Base-by-base conservation (phyloP, 1,140 invertebrate genomes). In the roundworm (Caenorhabditis elegans) region DNA sequence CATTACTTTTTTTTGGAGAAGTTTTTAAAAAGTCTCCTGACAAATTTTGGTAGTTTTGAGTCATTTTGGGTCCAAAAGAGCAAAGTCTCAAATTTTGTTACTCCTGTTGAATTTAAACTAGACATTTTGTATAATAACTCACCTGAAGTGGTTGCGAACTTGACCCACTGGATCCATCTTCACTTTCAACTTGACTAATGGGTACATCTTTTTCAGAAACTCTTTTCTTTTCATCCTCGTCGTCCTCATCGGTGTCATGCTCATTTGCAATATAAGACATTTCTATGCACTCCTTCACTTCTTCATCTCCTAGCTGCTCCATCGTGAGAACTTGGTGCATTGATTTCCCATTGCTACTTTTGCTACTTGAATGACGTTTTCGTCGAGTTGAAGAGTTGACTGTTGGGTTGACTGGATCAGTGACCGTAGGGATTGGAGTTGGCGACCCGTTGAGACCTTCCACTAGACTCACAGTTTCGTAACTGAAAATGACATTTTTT, bases 361-460 rank as follows among this genome's bases (percentile, higher is more conserved):
- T 22, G 11, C 78, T 48, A 19, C 26, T 51, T 22, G 60, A 70
- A 70, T 70, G 60, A 10, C 60, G 31, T 43, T 70, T 70, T 43
- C 60, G 36, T 70, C 60, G 28, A 22, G 51, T 79, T 13, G 78
- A 78, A 10, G 77, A 78, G 15, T 79, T 55, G 22, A 79, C 47
- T 24, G 55, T 31, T 1, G 51, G 24, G n/a, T n/a, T n/a, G 10
- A 51, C 43, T n/a, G 43, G 75, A 22, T 77, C 75, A 28, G 26
- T 46, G 4, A 79, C 34, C 19, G 48, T 28, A 0, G 82, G 79
- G 3, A 80, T 48, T 43, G 39, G 55, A 19, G 84, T 82, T 15
- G 83, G 26, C 2, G 95, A 96, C 0, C 97, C 97, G 92, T 99
- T 99, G n/a, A 99, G 91, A 6, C 97, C 97, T 91, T 99, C 97